phyloP scores from a whole-genome alignment of 53 echinoderm and acorn worm species.

The Glandiceps talaboti region DNA sequence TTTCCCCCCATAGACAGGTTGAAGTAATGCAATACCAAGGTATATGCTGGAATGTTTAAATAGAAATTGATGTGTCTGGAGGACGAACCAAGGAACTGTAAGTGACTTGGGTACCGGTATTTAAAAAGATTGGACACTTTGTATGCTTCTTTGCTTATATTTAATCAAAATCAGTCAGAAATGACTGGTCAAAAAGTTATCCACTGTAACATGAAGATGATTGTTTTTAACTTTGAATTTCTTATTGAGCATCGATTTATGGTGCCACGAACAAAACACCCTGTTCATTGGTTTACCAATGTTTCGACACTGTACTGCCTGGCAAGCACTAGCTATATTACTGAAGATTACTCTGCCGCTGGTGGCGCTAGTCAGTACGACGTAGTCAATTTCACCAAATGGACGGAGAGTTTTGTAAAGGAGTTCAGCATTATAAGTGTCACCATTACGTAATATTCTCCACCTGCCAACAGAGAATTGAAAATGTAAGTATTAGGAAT shows the following conservation, averaged over 20 bases:
- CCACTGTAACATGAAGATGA: conserved; percentile 57
- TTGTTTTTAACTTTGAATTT: conserved; percentile 34
- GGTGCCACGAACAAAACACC: conserved; percentile 55
- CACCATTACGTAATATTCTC: conserved; percentile 41
- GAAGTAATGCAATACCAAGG: too few relatives aligned
- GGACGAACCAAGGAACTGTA: too few relatives aligned
- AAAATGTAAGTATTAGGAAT: too few relatives aligned
- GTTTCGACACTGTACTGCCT: conserved; percentile 30
- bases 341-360: conserved; percentile 54
- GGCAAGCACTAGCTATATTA: conserved; percentile 50
- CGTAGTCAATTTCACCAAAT: conserved; percentile 44
- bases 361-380: conserved; percentile 36
- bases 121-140: too few relatives aligned
- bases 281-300: conserved; percentile 48
- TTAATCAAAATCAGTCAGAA: too few relatives aligned
- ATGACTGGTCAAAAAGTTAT: neutral
- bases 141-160: too few relatives aligned
- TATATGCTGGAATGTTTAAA: too few relatives aligned
- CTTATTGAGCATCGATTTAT: conserved; percentile 73
- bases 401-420: conserved; percentile 34
- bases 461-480: conserved; percentile 24
- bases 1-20: too few relatives aligned
- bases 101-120: too few relatives aligned
- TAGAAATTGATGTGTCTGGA: too few relatives aligned
- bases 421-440: conserved; percentile 28